phyloP scores from a whole-genome alignment of 2,113 vertebrate species.

The Nothocercus nigrocapillus region DNA sequence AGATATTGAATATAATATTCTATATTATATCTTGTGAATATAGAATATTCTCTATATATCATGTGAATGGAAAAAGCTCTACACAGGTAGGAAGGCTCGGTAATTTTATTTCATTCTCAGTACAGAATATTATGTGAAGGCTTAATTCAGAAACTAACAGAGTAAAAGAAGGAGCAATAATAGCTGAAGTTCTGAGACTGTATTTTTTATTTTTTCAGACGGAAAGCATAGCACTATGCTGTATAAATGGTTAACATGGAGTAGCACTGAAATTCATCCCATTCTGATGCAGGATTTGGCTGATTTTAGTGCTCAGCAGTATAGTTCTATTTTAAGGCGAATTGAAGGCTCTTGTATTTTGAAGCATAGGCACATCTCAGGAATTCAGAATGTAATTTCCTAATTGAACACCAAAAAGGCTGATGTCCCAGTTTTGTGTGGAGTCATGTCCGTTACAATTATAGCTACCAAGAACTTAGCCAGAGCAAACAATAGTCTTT shows the following conservation, averaged over 20 bases:
- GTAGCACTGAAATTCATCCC: not conserved
- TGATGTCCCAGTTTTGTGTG: not conserved
- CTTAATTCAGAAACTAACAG: not conserved
- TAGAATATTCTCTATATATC: too few relatives aligned
- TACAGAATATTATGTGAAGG: not conserved
- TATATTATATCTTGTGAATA: too few relatives aligned
- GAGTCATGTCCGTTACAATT: not conserved
- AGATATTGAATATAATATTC: not conserved
- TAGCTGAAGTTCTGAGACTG: not conserved
- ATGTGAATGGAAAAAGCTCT: not conserved
- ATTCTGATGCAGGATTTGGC: not conserved
- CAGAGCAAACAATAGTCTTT: not conserved
- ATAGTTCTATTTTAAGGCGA: slow-evolving; percentile 9
- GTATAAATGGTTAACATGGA: not conserved
- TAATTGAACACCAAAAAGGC: not conserved
- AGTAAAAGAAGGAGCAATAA: not conserved
- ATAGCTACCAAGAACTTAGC: not conserved
- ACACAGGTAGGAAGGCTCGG: not conserved
- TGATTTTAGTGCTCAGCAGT: not conserved
- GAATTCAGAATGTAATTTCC: not conserved
- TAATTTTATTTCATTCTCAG: not conserved
- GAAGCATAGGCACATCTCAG: not conserved
- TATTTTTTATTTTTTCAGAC: not conserved
- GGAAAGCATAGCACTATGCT: not conserved
- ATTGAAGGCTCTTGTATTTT: not conserved